These are phyloP conservation scores for Acanthochromis polyacanthus DNA, from an alignment of 2,113 vertebrate species.

Conservation along the genomic window DNA sequence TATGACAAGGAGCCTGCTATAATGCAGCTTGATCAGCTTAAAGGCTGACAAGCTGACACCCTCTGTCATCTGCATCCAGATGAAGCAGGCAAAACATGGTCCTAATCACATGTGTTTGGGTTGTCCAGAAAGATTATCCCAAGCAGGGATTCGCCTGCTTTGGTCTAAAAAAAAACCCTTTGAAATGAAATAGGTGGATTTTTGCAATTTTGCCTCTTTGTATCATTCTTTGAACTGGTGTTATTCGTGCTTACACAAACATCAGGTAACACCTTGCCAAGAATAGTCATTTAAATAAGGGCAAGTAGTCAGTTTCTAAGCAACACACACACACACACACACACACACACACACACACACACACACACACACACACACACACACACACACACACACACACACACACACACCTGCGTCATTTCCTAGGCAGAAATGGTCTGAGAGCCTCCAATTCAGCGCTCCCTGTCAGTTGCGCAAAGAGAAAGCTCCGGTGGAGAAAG, in stretches of 20 bases:
- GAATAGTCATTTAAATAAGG: slow-evolving; percentile 51
- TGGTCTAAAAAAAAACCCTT: neutral
- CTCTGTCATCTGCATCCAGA: slow-evolving; percentile 1
- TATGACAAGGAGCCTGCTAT: slow-evolving; percentile 59
- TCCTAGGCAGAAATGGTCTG: slow-evolving; percentile 66
- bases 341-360: slow-evolving; percentile 67
- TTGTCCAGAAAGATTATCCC: neutral
- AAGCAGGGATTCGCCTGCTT: neutral
- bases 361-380: slow-evolving; percentile 73
- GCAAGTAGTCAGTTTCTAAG: slow-evolving; percentile 75
- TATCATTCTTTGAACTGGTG: neutral
- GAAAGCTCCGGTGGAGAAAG: neutral
- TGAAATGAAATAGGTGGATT: no score
- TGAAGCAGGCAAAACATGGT: neutral
- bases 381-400: slow-evolving; percentile 55
- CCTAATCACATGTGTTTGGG: neutral
- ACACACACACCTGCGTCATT: slow-evolving; percentile 78
- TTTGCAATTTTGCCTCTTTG: no score
- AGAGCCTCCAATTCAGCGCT: slow-evolving; percentile 24
- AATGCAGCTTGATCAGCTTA: slow-evolving; percentile 77
- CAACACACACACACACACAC: slow-evolving; percentile 58
- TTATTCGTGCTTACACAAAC: neutral
- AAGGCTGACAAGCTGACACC: slow-evolving; percentile 50
- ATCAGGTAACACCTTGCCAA: slow-evolving; percentile 26
- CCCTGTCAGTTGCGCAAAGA: slow-evolving; percentile 36